phyloP scores from a whole-genome alignment of 2,113 vertebrate species.

The Heteronetta atricapilla region DNA sequence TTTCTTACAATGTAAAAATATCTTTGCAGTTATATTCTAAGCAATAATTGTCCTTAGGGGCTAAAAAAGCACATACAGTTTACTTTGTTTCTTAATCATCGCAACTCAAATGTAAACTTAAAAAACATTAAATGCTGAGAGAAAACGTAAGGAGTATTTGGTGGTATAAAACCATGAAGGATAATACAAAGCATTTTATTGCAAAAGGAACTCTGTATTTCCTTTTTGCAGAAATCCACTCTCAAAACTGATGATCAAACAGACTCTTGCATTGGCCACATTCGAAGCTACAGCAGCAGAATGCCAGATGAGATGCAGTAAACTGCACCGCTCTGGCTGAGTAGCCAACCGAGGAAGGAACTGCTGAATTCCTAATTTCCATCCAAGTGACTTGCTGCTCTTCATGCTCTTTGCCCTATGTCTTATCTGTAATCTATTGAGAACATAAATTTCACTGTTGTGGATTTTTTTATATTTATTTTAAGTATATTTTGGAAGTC shows the following conservation, averaged over 20 bases:
- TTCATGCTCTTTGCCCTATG: background rate
- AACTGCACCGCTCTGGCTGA: background rate
- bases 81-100: constrained; percentile 45
- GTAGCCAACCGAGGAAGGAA: background rate
- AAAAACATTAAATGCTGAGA: background rate
- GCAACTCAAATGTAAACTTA: constrained; percentile 14
- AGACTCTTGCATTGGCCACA: background rate
- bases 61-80: constrained; percentile 14
- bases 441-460: background rate
- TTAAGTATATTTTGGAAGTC: background rate
- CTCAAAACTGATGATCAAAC: background rate
- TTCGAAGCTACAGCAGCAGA: background rate
- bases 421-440: background rate
- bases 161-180: background rate
- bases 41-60: constrained; percentile 29
- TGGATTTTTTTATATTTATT: background rate
- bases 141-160: background rate
- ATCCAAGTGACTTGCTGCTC: background rate
- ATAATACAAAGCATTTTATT: background rate
- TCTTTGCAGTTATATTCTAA: background rate
- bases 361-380: background rate
- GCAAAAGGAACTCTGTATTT: background rate
- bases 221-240: background rate
- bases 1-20: constrained; percentile 17
- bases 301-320: background rate